Evolutionary conservation across 2,888 invertebrate genomes (phyloP).

Genomic region (Standfussiana lucernea): DNA sequence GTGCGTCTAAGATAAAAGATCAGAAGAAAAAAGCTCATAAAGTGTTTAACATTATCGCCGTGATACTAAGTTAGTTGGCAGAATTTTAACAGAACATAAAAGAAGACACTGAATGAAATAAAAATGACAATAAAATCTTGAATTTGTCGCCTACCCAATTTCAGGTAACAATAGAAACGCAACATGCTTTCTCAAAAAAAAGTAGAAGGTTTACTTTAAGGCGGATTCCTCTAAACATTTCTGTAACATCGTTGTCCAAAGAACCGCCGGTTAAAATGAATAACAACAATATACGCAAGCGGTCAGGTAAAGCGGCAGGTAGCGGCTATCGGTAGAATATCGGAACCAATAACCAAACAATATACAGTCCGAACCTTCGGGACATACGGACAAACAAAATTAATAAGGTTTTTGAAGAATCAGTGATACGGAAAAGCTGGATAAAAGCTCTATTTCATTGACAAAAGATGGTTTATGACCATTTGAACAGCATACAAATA

Average conservation of each 20-base stretch:
- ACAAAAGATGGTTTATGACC: constrained; percentile 39
- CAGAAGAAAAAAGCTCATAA: neutral
- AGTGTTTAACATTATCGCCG: neutral
- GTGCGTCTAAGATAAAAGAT: neutral
- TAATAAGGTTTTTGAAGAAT: constrained; percentile 50
- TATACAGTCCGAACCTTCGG: constrained; percentile 26
- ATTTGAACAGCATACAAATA: constrained; percentile 20
- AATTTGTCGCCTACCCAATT: constrained; percentile 36
- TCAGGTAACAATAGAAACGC: constrained; percentile 51
- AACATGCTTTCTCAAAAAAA: constrained; percentile 35
- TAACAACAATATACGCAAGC: constrained; percentile 55
- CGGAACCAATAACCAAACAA: constrained; percentile 62
- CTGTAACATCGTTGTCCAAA: constrained; percentile 43
- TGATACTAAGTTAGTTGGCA: neutral
- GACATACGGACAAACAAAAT: constrained; percentile 61
- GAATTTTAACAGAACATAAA: constrained; percentile 6
- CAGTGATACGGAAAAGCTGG: constrained; percentile 40
- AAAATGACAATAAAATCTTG: constrained; percentile 9
- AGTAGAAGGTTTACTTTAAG: constrained; percentile 47
- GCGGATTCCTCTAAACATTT: constrained; percentile 45
- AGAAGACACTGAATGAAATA: constrained; percentile 1
- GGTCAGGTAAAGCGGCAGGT: constrained; percentile 74
- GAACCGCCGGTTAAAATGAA: constrained; percentile 48
- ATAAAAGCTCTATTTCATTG: constrained; percentile 46
- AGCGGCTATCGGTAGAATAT: constrained; percentile 63